A percentile compares a stretch with the other conserved stretches of the same genome.
These are phyloP conservation scores for Heliconius erato DNA, from an alignment of 2,888 invertebrate species.

Conservation along the genomic window DNA sequence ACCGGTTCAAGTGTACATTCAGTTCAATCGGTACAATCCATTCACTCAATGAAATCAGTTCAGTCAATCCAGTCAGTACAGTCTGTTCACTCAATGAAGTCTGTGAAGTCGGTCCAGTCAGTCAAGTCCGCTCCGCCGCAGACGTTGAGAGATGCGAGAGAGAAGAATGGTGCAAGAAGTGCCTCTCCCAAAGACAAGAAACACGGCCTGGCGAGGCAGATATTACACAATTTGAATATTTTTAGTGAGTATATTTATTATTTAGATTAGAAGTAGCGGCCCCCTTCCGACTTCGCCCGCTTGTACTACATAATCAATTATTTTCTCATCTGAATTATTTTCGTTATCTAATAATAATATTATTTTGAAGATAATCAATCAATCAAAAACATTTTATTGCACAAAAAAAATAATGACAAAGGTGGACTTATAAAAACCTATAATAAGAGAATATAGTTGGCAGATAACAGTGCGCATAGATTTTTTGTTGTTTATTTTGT, in stretches of 20 bases:
- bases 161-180: constrained; percentile 64
- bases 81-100: constrained; percentile 54
- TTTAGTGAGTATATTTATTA: constrained; percentile 84
- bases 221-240: constrained; percentile 92
- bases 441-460: too few species aligned
- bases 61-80: constrained; percentile 56
- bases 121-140: constrained; percentile 51
- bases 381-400: too few species aligned
- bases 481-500: too few species aligned
- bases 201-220: constrained; percentile 89
- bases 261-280: too few species aligned
- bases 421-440: too few species aligned
- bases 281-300: too few species aligned
- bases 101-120: constrained; percentile 48
- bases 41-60: constrained; percentile 61
- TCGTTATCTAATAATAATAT: too few species aligned
- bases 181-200: constrained; percentile 73
- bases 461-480: too few species aligned
- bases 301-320: too few species aligned
- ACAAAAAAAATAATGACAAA: too few species aligned
- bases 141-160: constrained; percentile 30
- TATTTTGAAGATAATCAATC: too few species aligned
- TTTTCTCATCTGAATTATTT: too few species aligned
- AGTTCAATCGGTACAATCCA: constrained; percentile 57
- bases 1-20: constrained; percentile 80